A percentile compares a stretch with the other conserved stretches of the same genome.
Evolutionary conservation across 2,888 invertebrate species (phyloP).

Genomic region (Seira musarum): DNA sequence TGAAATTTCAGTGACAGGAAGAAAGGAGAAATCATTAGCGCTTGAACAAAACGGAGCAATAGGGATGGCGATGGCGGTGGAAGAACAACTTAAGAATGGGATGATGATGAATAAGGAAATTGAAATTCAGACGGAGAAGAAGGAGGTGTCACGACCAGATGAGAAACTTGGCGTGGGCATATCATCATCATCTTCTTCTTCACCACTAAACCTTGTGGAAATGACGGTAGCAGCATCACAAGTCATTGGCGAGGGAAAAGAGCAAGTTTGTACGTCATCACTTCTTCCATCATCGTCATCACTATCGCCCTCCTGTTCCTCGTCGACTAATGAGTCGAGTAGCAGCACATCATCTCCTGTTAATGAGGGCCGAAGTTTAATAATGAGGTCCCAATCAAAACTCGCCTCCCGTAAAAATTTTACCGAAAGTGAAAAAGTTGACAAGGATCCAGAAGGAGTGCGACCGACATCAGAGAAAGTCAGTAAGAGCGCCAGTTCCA

Average conservation of each 20-base stretch:
- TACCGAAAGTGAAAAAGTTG: constrained; percentile 17
- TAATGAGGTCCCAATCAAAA: constrained; percentile 60
- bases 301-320: constrained; percentile 34
- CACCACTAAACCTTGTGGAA: constrained; percentile 8
- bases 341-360: constrained; percentile 58
- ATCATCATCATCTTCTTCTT: not conserved
- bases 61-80: not conserved
- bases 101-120: constrained; percentile 35
- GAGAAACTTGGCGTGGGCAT: constrained; percentile 19
- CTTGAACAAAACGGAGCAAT: not conserved
- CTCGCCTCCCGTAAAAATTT: constrained; percentile 52
- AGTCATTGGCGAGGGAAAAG: constrained; percentile 8
- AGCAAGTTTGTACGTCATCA: constrained; percentile 39
- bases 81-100: not conserved
- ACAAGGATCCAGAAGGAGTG: not conserved
- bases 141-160: constrained; percentile 53
- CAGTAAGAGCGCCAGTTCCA: constrained; percentile 24
- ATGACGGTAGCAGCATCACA: too few species aligned
- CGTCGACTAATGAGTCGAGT: constrained; percentile 52
- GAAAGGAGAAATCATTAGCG: not conserved
- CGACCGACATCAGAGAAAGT: not conserved
- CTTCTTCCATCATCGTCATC: constrained; percentile 29
- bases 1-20: not conserved
- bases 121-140: constrained; percentile 51
- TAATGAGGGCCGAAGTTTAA: constrained; percentile 57